phyloP scores from a whole-genome alignment of 2,888 invertebrate species.

The Holacanthella duospinosa region DNA sequence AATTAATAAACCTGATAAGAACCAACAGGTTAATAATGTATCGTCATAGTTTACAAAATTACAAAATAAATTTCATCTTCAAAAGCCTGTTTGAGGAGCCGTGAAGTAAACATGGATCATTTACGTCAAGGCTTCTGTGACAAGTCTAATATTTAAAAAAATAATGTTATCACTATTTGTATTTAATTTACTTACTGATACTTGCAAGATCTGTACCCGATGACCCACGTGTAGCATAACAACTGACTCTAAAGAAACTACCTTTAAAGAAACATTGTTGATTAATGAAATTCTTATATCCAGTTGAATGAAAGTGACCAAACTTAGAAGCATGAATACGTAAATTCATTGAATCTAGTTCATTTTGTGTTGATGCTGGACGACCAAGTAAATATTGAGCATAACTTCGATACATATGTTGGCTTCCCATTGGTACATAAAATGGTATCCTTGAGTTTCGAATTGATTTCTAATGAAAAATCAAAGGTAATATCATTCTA shows the following conservation, averaged over 20 bases:
- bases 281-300: neutral
- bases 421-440: conserved; percentile 4
- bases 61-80: too few species aligned
- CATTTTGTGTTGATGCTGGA: neutral
- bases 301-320: neutral
- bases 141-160: too few species aligned
- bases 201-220: neutral
- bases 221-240: neutral
- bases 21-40: too few species aligned
- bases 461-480: neutral
- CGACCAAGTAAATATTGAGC: conserved; percentile 3
- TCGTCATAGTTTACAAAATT: too few species aligned
- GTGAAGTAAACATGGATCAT: too few species aligned
- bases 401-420: conserved; percentile 1
- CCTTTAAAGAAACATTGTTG: neutral
- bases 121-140: too few species aligned
- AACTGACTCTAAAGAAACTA: neutral
- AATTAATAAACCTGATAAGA: neutral
- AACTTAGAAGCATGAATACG: neutral
- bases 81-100: too few species aligned
- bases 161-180: too few species aligned
- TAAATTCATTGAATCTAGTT: conserved; percentile 4
- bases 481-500: neutral
- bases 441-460: neutral
- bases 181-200: conserved; percentile 1